Conservation (phyloP, 2,888 invertebrate genomes). For the Frankliniella fusca region DNA sequence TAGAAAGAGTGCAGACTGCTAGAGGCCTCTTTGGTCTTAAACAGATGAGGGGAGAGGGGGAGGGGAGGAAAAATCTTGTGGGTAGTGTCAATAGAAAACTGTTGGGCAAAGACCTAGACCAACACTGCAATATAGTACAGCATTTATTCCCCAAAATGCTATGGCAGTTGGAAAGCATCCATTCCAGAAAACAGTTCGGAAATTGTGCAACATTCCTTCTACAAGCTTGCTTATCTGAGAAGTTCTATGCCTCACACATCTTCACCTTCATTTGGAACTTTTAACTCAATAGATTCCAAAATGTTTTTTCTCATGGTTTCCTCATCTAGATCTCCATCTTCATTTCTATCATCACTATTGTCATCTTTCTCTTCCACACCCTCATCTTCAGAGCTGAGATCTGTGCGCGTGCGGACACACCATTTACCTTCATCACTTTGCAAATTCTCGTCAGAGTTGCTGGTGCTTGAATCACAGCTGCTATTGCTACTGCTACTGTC, state of each 20-base stretch:
- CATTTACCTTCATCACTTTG: neutral
- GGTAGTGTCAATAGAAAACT: neutral
- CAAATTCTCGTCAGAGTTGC: neutral
- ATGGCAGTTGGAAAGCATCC: no score
- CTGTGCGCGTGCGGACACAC: neutral
- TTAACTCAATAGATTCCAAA: neutral
- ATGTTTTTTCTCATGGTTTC: neutral
- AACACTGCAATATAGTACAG: neutral
- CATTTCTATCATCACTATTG: neutral
- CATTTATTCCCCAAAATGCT: neutral
- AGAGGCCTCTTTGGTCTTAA: neutral
- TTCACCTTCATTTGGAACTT: neutral
- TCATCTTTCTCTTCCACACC: neutral
- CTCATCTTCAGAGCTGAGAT: neutral
- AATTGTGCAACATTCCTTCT: no score
- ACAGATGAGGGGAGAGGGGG: neutral
- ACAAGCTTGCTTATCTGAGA: no score
- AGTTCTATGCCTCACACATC: neutral
- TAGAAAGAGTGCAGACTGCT: neutral
- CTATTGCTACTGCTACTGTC: neutral
- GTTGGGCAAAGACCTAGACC: neutral
- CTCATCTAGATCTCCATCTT: neutral
- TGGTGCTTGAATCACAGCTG: neutral
- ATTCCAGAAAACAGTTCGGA: no score
- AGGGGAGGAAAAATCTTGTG: neutral